A percentile compares a stretch with the other conserved stretches of the same genome.
These are phyloP conservation scores for Turdus rufiventris DNA, from an alignment of 2,113 vertebrate species.

Conservation along the genomic window DNA sequence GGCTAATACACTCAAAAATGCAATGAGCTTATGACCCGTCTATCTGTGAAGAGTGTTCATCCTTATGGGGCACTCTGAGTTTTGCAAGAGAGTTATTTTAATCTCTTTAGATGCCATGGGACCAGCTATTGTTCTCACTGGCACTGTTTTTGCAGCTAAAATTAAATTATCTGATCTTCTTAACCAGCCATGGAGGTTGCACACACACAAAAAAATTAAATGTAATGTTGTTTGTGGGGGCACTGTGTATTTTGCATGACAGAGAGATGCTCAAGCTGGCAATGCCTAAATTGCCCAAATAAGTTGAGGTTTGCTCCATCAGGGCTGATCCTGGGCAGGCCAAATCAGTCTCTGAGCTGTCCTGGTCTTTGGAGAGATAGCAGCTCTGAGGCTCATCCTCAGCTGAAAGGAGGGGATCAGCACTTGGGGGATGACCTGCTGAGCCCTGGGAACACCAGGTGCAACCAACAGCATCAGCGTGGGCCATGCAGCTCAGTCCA, in stretches of 20 bases:
- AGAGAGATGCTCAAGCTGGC: neutral
- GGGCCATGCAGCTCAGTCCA: neutral
- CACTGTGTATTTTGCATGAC: neutral
- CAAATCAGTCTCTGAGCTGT: neutral
- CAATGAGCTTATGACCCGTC: slow-evolving; percentile 28
- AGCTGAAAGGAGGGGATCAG: neutral
- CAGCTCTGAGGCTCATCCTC: fast-evolving
- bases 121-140: slow-evolving; percentile 45
- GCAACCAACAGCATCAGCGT: neutral
- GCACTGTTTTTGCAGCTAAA: slow-evolving; percentile 40
- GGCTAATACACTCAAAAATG: slow-evolving; percentile 36
- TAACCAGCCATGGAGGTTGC: neutral
- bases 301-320: neutral
- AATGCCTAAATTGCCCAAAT: neutral
- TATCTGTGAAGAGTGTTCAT: slow-evolving; percentile 18
- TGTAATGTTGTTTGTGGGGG: neutral
- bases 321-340: neutral
- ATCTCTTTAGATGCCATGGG: slow-evolving; percentile 55
- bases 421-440: neutral
- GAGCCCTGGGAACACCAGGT: neutral
- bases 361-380: neutral
- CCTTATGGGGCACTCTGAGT: slow-evolving; percentile 14
- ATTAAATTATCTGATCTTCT: neutral
- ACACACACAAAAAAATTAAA: neutral
- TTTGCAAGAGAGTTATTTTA: slow-evolving; percentile 52